These are phyloP conservation scores for Parapristionchus giblindavisi DNA, from an alignment of 2,888 invertebrate species.

Conservation along the genomic window DNA sequence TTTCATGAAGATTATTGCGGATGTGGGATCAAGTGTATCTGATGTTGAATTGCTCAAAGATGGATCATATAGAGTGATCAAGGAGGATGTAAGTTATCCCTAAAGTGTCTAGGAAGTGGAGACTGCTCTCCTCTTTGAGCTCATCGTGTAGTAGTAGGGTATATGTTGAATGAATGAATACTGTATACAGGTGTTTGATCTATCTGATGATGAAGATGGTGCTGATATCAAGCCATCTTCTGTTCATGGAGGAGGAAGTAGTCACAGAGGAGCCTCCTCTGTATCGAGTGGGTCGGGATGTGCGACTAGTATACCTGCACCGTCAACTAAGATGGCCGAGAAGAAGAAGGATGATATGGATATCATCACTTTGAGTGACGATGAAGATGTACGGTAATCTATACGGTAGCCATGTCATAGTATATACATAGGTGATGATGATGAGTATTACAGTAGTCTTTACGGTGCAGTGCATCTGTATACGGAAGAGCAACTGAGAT, in stretches of 20 bases:
- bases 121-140: not conserved
- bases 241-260: too few relatives aligned
- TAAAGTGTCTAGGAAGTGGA: not conserved
- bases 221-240: conserved; percentile 24
- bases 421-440: too few relatives aligned
- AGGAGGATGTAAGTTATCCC: conserved; percentile 42
- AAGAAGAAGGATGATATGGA: not conserved
- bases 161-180: not conserved
- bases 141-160: not conserved
- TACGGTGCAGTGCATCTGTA: too few relatives aligned
- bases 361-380: conserved; percentile 30
- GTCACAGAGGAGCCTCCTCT: too few relatives aligned
- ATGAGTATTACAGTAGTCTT: too few relatives aligned
- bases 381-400: conserved; percentile 29
- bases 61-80: conserved; percentile 57
- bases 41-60: conserved; percentile 65
- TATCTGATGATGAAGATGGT: conserved; percentile 46
- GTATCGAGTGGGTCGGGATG: conserved; percentile 3
- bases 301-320: not conserved
- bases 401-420: too few relatives aligned
- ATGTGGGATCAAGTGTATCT: conserved; percentile 48
- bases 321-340: not conserved
- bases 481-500: too few relatives aligned
- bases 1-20: conserved; percentile 57
- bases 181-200: conserved; percentile 23